Conservation (phyloP, 2,888 invertebrate species). For the Eretmocerus hayati region DNA sequence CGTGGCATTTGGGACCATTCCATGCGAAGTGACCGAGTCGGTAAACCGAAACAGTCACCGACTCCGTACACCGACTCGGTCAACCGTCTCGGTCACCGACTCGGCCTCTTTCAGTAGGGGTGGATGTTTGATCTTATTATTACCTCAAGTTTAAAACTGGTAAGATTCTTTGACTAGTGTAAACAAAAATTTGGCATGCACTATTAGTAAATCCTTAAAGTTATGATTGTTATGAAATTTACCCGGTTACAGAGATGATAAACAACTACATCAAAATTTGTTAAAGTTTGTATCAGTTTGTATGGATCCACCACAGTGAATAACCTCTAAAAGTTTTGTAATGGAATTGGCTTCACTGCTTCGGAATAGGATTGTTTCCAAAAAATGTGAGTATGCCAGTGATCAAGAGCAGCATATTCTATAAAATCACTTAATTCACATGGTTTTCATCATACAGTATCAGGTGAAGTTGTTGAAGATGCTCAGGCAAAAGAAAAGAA, state of each 20-base stretch:
- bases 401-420: background rate
- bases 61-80: no score
- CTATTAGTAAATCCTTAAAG: no score
- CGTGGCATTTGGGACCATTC: no score
- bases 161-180: no score
- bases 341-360: slow-evolving; percentile 35
- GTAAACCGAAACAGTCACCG: no score
- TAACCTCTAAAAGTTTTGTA: slow-evolving; percentile 13
- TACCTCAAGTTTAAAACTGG: no score
- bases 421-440: background rate
- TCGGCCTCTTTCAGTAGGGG: no score
- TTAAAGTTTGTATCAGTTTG: background rate
- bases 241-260: background rate
- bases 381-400: slow-evolving; percentile 27
- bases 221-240: background rate
- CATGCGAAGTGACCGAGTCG: no score
- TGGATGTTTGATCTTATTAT: no score
- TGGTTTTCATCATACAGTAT: slow-evolving; percentile 25
- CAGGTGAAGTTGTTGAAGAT: slow-evolving; percentile 14
- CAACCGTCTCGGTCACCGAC: no score
- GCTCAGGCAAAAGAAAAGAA: slow-evolving; percentile 28
- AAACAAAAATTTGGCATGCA: no score
- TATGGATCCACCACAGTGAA: background rate
- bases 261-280: background rate
- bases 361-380: slow-evolving; percentile 23